Conservation (phyloP, 2,113 vertebrate genomes). For the Gavialis gangeticus region DNA sequence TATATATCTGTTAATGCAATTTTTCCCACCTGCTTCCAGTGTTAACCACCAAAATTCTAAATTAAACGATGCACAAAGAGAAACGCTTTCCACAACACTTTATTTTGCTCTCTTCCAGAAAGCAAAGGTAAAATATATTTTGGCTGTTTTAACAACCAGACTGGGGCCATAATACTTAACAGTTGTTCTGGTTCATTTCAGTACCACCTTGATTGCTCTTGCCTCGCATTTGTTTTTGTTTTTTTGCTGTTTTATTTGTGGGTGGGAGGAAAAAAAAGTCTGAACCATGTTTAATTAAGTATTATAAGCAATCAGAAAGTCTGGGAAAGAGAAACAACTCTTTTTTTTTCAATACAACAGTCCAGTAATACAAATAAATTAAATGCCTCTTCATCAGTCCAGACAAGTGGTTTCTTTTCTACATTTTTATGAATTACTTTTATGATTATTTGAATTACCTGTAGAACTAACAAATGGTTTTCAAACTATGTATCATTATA, state of each 20-base stretch:
- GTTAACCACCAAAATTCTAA: background rate
- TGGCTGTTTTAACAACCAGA: background rate
- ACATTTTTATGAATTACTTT: conserved; percentile 12
- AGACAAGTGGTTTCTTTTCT: conserved; percentile 15
- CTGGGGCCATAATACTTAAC: background rate
- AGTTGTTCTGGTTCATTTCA: background rate
- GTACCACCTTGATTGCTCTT: background rate
- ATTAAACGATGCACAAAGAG: background rate
- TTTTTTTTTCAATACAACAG: background rate
- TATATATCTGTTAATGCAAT: background rate
- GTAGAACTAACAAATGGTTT: conserved; percentile 33
- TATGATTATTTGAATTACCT: conserved; percentile 46
- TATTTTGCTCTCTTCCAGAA: background rate
- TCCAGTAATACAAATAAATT: background rate
- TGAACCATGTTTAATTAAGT: background rate
- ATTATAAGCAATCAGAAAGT: background rate
- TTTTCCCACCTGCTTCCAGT: background rate
- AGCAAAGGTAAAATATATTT: background rate
- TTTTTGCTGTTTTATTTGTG: background rate
- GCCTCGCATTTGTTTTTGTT: background rate
- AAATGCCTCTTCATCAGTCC: background rate
- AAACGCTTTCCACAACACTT: background rate
- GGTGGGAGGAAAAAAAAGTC: background rate
- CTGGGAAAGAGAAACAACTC: background rate
- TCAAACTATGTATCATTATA: background rate